A percentile compares a stretch with the other conserved stretches of the same genome.
Conservation (phyloP, 2,888 invertebrate genomes). For the Drosophila nr. perissopoda region DNA sequence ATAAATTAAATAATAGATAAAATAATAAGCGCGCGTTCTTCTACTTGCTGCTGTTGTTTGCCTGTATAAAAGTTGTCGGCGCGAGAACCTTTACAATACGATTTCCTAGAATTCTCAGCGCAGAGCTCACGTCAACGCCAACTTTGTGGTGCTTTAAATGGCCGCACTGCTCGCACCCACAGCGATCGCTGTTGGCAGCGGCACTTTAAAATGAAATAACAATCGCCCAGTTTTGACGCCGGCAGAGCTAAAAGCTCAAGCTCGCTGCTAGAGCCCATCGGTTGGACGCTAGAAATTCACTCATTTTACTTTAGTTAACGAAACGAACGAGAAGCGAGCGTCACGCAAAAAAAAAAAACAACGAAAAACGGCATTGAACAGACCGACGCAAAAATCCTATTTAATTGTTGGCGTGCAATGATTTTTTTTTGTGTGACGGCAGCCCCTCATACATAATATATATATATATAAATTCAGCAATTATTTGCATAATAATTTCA, state of each 20-base stretch:
- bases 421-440: constrained; percentile 47
- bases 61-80: constrained; percentile 35
- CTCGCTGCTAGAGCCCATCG: constrained; percentile 8
- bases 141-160: constrained; percentile 25
- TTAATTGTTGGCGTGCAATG: constrained; percentile 37
- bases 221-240: constrained; percentile 29
- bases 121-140: constrained; percentile 50
- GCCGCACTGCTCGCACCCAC: constrained; percentile 40
- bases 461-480: constrained; percentile 9
- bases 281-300: constrained; percentile 47
- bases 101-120: constrained; percentile 70
- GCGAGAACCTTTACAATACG: constrained; percentile 56
- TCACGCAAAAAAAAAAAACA: constrained; percentile 49
- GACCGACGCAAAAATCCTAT: constrained; percentile 35
- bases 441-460: constrained; percentile 28
- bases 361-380: constrained; percentile 40
- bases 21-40: constrained; percentile 27
- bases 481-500: constrained; percentile 25
- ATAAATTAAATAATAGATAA: constrained; percentile 70
- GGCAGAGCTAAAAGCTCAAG: constrained; percentile 39
- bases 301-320: constrained; percentile 81
- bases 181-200: constrained; percentile 32
- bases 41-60: constrained; percentile 13
- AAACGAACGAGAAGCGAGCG: constrained; percentile 83
- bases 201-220: constrained; percentile 47